Evolutionary conservation across 2,888 invertebrate species (phyloP), one percentile per base, ranked within the genome.

Genomic region (Aphelenchoides bicaudatus): DNA sequence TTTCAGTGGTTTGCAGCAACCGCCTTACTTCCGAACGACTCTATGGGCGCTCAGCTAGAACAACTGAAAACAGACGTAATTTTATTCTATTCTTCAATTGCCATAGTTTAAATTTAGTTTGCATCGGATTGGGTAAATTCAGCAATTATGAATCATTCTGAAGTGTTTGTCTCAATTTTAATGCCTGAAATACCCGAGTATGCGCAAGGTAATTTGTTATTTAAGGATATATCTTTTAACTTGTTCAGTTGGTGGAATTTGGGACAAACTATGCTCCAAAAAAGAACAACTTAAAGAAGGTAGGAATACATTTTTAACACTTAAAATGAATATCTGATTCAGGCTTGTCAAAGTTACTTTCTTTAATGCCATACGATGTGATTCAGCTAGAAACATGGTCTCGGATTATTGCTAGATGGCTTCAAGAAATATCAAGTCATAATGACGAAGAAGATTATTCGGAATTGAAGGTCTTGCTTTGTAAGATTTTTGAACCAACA

Each of bases 1-100:
- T 98, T 96, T 82, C 93, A 96, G 81, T 98, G 98, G 98, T 99
- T 96, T 83, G 91, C 96, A 82, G 89, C 92, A 73, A 98, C 96
- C 16, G 92, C 94, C 1, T 91, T 90, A 81, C 87, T 94, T 6
- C 91, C 91, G 78, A 91, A 93, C 82, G 79, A 79, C 55, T 66
- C 74, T 1, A 75, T 77, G 70, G 79, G 79, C 13, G 63, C 72
- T 0, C 59, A 68, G 8, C 58, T 79, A 47, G 79, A 79, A 50
- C 75, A 75, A 43, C 62, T 79, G 29, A 79, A 79, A 53, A 75
- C 76, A 1, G 79, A 78, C 57, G 72, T 72, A 38, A 38, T 16
- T 5, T 55, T 30, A 16, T 13, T 53, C 4, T 29, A 49, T 43
- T 16, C 23, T 16, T 37, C 34, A 8, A 46, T 39, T 29, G 6